Base-by-base conservation (phyloP, 2,888 invertebrate genomes). In the Eumerus sabulonum region DNA sequence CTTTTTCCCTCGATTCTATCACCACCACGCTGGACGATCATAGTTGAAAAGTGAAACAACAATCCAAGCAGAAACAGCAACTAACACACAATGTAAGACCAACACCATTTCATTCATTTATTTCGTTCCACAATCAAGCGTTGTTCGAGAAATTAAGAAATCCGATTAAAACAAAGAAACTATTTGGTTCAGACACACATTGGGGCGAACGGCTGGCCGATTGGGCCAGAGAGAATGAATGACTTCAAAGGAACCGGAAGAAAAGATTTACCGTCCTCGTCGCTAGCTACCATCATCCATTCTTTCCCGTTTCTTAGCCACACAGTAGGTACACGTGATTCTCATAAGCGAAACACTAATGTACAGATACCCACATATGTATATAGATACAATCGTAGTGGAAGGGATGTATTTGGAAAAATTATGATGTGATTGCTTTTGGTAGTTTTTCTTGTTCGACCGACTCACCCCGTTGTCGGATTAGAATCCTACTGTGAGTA, bases 111-210 rank as follows among this genome's bases (percentile, higher is more conserved):
- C 56, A 70, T 60, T 74, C 74, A 79, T 64, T 68, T 64, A 70
- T 72, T 60, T 38, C 57, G 17, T 59, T 66, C 50, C 45, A 60
- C 64, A 74, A 70, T 73, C 68, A 79, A 79, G 68, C 63, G 60
- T 68, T 79, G 68, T 64, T 79, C 60, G 19, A 79, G 51, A 66
- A 79, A 79, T 79, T 79, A 79, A 79, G 79, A 79, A 79, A 79
- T 74, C 79, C 79, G 74, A 79, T 74, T 79, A 79, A 79, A 74
- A 70, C 60, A 60, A 60, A 74, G 67, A 73, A 77, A 63, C 67
- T 67, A 73, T 73, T 77, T 73, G 66, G 57, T 48, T 67, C 54
- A 19, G 50, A 54, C 47, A 53, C 36, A 40, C 38, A 45, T 7
- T 7, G 27, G 27, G 7, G 2, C 27, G 36, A 14, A 57, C 35